Base-by-base conservation (phyloP, 2,797 vertebrate genomes). In the Xenops minutus region DNA sequence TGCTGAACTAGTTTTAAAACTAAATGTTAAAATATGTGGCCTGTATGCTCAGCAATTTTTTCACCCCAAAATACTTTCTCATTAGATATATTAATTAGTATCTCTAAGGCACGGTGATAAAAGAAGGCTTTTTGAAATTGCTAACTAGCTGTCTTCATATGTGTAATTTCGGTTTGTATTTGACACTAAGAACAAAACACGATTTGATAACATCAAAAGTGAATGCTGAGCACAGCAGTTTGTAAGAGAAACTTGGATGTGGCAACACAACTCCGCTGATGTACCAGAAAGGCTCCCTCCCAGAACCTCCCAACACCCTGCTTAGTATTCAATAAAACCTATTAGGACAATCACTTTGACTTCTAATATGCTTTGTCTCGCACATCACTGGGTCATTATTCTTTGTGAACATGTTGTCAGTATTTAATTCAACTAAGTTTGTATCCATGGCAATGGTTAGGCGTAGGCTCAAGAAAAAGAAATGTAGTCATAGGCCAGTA, bases 361-460 rank as follows among this genome's bases (percentile, higher is more conserved):
- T 96, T 88, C 80, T 90, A 93, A 89, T 92, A 59, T 49, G 41
- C 86, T 95, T 95, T 88, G 77, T 79, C 88, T 95, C 48, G 1
- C 88, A 89, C 80, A 89, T 92, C 90, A 87, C 55, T 52, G 59
- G 86, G 67, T 82, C 92, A 87, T 96, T 93, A 95, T 89, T 94
- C 92, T 93, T 93, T 86, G 90, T 86, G 93, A 97, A 73, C 62
- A 34, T 59, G 73, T 84, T 97, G 93, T 95, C 93, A 93, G 88
- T 88, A 81, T 88, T 95, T 95, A 96, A 94, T 95, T 93, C 88
- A 72, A 48, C 62, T 58, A 84, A 77, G 88, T 95, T 93, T 93
- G 92, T 93, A 90, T 89, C 95, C 92, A 95, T 95, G 74, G 93
- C 56, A 92, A 96, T 94, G 59, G 63, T 88, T 82, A 88, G 63